Conservation (phyloP, 2,888 invertebrate genomes). For the Acheta domesticus region DNA sequence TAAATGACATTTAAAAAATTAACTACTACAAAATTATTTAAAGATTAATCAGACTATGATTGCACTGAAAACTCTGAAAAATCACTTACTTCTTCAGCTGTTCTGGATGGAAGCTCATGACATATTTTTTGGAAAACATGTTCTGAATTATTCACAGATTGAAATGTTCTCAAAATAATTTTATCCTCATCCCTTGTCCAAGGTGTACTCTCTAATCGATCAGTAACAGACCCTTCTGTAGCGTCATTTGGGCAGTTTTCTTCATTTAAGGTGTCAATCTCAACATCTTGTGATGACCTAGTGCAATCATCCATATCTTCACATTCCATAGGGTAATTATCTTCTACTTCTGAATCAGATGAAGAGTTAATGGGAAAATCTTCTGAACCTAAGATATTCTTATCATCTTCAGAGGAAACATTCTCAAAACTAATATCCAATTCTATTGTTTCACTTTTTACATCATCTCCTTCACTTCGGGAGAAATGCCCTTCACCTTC, state of each 20-base stretch:
- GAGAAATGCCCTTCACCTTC: not conserved
- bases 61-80: not conserved
- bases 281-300: not conserved
- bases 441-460: not conserved
- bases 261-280: no score
- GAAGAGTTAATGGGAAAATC: not conserved
- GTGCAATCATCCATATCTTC: not conserved
- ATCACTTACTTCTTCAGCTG: conserved; percentile 41
- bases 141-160: conserved; percentile 61
- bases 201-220: conserved; percentile 32
- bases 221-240: no score
- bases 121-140: conserved; percentile 55
- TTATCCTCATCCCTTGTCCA: conserved; percentile 82
- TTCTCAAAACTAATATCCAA: conserved; percentile 1
- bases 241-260: no score
- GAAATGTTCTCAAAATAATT: conserved; percentile 68
- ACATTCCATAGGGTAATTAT: not conserved
- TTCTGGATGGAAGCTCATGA: conserved; percentile 49
- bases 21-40: not conserved
- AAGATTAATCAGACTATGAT: not conserved
- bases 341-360: not conserved
- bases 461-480: not conserved
- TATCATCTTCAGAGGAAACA: not conserved
- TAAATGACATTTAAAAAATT: not conserved
- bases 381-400: not conserved